phyloP scores from a whole-genome alignment of 2,888 invertebrate genomes.

The Alentia gelatinosa region DNA sequence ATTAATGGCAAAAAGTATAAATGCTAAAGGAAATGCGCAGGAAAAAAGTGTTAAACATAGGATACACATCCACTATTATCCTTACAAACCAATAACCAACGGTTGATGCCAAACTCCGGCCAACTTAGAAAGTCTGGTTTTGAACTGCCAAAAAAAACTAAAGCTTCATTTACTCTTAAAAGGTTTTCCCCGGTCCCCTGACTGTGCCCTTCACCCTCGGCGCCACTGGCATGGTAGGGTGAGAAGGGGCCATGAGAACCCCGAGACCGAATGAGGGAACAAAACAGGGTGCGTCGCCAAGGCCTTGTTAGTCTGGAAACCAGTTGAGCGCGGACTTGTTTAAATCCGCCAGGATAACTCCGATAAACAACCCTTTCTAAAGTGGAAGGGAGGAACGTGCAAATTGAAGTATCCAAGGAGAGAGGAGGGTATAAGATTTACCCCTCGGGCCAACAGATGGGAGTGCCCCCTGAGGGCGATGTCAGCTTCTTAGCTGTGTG shows the following conservation, averaged over 20 bases:
- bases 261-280: no score
- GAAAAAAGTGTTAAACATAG: not conserved
- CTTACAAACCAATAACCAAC: not conserved
- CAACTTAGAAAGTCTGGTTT: not conserved
- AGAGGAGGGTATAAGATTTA: not conserved
- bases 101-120: not conserved
- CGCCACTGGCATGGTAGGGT: not conserved
- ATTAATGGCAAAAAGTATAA: not conserved
- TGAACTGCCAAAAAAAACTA: not conserved
- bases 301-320: not conserved
- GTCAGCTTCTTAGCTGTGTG: no score
- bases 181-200: not conserved
- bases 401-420: not conserved
- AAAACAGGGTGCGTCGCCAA: no score
- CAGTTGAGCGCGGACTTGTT: not conserved
- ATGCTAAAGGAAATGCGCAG: not conserved
- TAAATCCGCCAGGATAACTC: not conserved
- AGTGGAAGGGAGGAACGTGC: not conserved
- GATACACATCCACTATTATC: not conserved
- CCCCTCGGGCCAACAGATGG: not conserved
- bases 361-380: not conserved
- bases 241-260: no score
- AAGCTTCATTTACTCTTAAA: not conserved
- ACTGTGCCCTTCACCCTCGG: not conserved
- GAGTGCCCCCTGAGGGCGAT: not conserved